Evolutionary conservation across 2,888 invertebrate species (phyloP), one percentile per base, ranked within the genome.

Genomic region (Eulithis prunata): DNA sequence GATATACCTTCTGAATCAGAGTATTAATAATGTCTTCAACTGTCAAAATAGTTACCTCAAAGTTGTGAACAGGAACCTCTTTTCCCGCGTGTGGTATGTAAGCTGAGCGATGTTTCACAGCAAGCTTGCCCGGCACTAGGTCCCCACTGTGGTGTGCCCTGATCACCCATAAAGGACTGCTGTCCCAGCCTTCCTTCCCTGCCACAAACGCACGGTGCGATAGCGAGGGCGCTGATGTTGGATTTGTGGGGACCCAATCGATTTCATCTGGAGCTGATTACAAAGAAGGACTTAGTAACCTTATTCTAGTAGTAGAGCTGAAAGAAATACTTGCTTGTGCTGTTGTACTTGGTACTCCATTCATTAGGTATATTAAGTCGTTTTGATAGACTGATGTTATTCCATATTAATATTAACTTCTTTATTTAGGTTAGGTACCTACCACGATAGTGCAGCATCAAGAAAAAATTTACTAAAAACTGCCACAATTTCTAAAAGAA

Each of bases 131-230:
- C 0, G 91, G 92, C 4, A 93, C 72, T 1, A 90, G 76, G 55
- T 90, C 89, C 11, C 91, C 91, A 41, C 81, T 83, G 71, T 90
- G 87, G 51, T 89, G 88, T 0, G 92, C 85, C 63, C 93, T 83
- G 68, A 93, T 92, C 6, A 89, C 77, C 86, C 91, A 93, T 7
- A 93, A 77, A 0, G 92, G 92, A 69, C 90, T 93, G 12, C 83
- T 77, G 66, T 93, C 93, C 89, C 91, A 90, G 0, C 85, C 92
- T 69, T 93, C 93, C 57, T 78, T 85, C 4, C 93, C 93, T 1
- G 82, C 92, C 0, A 87, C 82, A 10, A 87, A 83, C 0, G 93
- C 93, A 36, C 80, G 82, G 36, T 82, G 80, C 3, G 81, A 67
- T 3, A 88, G 77, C 1, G 78, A 70, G 0, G 75, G 56, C 0